These are phyloP conservation scores for Oenanthe oenanthe DNA, from an alignment of 2,113 vertebrate species.

Conservation along the genomic window DNA sequence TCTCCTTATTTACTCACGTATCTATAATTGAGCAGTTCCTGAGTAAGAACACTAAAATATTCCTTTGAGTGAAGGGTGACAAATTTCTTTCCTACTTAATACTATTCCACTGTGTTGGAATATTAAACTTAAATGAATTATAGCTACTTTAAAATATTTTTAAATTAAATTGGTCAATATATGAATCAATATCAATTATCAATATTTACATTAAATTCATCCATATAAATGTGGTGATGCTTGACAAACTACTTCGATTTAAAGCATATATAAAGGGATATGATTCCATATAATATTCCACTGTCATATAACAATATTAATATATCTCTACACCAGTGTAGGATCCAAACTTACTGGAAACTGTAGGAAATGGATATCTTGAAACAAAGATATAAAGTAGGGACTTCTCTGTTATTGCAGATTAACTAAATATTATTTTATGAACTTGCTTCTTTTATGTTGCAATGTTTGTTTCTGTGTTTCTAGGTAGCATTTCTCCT, in stretches of 20 bases:
- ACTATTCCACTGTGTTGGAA: background rate
- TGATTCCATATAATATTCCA: background rate
- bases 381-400: conserved; percentile 7
- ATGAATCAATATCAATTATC: background rate
- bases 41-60: background rate
- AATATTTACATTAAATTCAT: background rate
- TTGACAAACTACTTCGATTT: background rate
- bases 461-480: conserved; percentile 61
- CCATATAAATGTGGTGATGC: background rate
- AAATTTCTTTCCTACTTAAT: background rate
- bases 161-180: background rate
- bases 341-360: background rate
- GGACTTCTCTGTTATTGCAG: background rate
- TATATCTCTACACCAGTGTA: background rate
- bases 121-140: background rate
- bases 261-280: background rate
- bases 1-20: background rate
- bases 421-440: conserved; percentile 43
- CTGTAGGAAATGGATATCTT: background rate
- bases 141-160: background rate
- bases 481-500: conserved; percentile 34
- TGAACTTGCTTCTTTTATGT: conserved; percentile 13
- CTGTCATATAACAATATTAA: background rate
- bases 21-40: background rate
- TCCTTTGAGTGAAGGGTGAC: background rate